Conservation (phyloP, 2,797 vertebrate genomes). For the Leptodactylus fallax region DNA sequence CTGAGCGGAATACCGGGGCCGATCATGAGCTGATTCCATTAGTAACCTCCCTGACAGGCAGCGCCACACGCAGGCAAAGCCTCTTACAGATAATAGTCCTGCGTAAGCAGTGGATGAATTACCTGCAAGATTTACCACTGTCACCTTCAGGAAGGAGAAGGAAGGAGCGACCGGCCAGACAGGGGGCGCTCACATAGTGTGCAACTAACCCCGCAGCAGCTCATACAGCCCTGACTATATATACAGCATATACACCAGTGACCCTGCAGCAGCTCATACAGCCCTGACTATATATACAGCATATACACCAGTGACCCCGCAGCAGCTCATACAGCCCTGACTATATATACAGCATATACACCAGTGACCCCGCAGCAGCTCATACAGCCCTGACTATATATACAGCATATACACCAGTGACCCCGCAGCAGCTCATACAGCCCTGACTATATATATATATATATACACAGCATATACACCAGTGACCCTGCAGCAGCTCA, state of each 20-base stretch:
- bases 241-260: background rate
- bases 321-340: no score
- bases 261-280: no score
- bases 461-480: no score
- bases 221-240: background rate
- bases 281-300: background rate
- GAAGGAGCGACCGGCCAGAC: no score
- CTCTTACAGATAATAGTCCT: slow-evolving; percentile 22
- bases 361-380: background rate
- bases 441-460: background rate
- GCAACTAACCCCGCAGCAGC: background rate
- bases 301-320: no score
- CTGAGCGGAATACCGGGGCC: background rate
- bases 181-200: no score
- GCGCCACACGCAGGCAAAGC: background rate
- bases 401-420: no score
- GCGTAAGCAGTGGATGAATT: slow-evolving; percentile 49
- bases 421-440: background rate
- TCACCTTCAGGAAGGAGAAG: slow-evolving; percentile 44
- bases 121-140: background rate
- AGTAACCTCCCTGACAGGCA: no score
- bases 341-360: background rate
- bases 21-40: background rate
- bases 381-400: background rate
- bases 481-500: background rate